A percentile compares a stretch with the other conserved stretches of the same genome.
Conservation (phyloP, 2,888 invertebrate genomes). For the Zootermopsis nevadensis region DNA sequence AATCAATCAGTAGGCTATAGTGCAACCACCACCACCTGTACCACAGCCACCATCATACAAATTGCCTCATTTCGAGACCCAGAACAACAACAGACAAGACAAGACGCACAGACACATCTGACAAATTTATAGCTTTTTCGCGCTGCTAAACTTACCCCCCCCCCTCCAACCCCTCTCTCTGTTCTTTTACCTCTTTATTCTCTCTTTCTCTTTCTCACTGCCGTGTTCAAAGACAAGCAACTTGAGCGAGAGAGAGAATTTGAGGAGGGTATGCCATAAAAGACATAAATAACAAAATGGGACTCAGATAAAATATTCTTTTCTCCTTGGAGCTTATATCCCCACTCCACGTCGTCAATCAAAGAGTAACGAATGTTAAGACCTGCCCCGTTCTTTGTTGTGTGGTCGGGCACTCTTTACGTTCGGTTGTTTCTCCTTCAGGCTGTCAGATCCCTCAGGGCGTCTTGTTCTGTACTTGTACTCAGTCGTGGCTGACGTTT, state of each 20-base stretch:
- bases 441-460: not conserved
- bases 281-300: constrained; percentile 53
- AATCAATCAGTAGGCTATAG: constrained; percentile 45
- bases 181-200: constrained; percentile 21
- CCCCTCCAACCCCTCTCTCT: constrained; percentile 17
- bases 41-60: constrained; percentile 52
- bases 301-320: constrained; percentile 52
- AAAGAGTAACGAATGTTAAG: constrained; percentile 51
- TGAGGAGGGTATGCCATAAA: constrained; percentile 49
- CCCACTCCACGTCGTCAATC: constrained; percentile 52
- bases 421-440: not conserved
- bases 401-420: constrained; percentile 31
- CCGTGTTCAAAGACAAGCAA: constrained; percentile 18
- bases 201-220: constrained; percentile 27
- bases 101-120: constrained; percentile 46
- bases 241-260: constrained; percentile 33
- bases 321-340: constrained; percentile 51
- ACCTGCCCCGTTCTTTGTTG: constrained; percentile 15
- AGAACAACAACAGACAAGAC: constrained; percentile 47
- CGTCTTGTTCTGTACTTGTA: not conserved
- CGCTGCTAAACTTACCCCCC: constrained; percentile 50
- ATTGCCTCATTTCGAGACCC: constrained; percentile 52
- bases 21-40: constrained; percentile 46
- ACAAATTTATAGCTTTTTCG: constrained; percentile 53
- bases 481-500: not conserved